Evolutionary conservation across 2,888 invertebrate species (phyloP).

Genomic region (Aphrophora alni): DNA sequence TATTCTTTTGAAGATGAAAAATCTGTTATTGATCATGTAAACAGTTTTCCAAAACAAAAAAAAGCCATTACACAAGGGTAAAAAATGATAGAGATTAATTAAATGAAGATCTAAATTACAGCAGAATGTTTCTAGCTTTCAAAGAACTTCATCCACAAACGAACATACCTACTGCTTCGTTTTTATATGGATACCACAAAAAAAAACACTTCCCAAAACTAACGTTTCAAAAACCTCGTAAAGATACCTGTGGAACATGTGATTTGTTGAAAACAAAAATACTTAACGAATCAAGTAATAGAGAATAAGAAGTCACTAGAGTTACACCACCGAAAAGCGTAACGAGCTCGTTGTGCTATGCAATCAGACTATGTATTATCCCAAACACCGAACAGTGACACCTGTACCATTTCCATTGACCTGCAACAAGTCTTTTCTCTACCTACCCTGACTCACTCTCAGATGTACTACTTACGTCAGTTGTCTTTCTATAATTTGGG

Average conservation of each 20-base stretch:
- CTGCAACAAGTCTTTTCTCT: conserved; percentile 13
- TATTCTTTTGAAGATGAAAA: conserved; percentile 33
- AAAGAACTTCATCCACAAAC: conserved; percentile 27
- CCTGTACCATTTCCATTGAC: neutral
- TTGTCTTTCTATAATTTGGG: conserved; percentile 47
- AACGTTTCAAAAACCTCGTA: conserved; percentile 25
- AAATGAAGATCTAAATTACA: conserved; percentile 38
- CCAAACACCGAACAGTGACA: neutral
- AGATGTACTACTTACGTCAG: conserved; percentile 52
- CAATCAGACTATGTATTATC: neutral
- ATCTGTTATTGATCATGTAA: conserved; percentile 38
- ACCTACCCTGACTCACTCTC: conserved; percentile 47
- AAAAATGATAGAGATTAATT: conserved; percentile 35
- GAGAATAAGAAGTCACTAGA: conserved; percentile 10
- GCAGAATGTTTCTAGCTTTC: conserved; percentile 29
- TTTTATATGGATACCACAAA: neutral
- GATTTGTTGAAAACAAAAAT: conserved; percentile 15
- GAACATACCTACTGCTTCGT: conserved; percentile 22
- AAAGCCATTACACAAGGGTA: conserved; percentile 38
- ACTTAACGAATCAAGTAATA: neutral
- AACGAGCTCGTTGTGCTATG: neutral
- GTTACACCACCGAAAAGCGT: neutral
- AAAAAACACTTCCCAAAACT: conserved; percentile 34
- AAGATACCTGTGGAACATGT: conserved; percentile 19
- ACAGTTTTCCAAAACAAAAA: conserved; percentile 35